Conservation (phyloP, 1,140 invertebrate genomes). For the Brachionus rotundiformis region DNA sequence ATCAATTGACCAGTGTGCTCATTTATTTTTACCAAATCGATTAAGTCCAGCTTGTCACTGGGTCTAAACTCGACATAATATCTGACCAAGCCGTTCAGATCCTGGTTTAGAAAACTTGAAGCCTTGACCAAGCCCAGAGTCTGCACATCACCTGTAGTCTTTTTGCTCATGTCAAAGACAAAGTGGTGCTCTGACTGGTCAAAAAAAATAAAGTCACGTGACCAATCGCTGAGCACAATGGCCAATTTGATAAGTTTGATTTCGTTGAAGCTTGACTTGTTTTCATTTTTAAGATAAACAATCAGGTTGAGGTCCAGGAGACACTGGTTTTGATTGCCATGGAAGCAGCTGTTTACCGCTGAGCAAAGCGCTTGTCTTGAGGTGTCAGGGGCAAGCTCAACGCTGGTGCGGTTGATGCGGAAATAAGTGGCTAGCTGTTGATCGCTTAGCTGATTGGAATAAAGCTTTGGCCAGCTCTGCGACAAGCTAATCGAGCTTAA, state of each 20-base stretch:
- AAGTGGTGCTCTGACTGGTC: not conserved
- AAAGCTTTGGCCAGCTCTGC: not conserved
- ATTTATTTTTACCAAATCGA: not conserved
- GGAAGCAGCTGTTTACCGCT: not conserved
- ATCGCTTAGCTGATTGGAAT: not conserved
- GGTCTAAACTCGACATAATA: not conserved
- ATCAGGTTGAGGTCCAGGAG: not conserved
- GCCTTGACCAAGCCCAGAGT: not conserved
- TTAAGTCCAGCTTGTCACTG: not conserved
- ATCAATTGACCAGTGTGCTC: not conserved
- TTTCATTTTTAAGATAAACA: slow-evolving; percentile 5
- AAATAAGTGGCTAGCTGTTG: not conserved
- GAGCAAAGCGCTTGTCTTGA: not conserved
- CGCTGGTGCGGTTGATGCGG: not conserved
- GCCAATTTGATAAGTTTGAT: not conserved
- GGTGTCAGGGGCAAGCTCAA: not conserved
- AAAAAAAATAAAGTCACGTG: not conserved
- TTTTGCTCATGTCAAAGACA: not conserved
- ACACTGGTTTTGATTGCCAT: not conserved
- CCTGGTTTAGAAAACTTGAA: not conserved
- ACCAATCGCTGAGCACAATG: not conserved
- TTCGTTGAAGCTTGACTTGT: slow-evolving; percentile 25
- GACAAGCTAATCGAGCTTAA: not conserved
- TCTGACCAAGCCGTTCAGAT: not conserved
- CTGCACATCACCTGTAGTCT: not conserved